These are phyloP conservation scores for Linnaemya vulpina DNA, from an alignment of 2,888 invertebrate species.

Conservation along the genomic window DNA sequence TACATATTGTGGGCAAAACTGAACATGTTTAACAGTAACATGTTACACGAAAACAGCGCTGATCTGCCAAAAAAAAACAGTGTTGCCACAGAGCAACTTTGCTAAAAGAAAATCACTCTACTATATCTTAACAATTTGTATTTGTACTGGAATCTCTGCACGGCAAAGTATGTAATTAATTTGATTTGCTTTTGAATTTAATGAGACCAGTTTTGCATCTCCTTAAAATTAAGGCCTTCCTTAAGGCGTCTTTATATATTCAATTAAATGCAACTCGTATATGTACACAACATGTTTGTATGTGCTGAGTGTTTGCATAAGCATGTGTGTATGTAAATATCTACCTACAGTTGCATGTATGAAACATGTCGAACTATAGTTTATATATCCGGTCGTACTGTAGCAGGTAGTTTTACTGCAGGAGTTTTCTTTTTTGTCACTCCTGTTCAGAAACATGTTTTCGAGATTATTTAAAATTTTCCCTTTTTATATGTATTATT, in stretches of 20 bases:
- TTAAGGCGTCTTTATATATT: background rate
- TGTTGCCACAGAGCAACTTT: too few relatives aligned
- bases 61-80: too few relatives aligned
- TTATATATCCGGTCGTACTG: background rate
- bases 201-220: background rate
- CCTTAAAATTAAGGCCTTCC: background rate
- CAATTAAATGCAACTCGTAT: background rate
- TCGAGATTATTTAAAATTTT: slow-evolving; percentile 18
- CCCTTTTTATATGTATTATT: background rate
- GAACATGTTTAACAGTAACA: too few relatives aligned
- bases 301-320: background rate
- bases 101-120: too few relatives aligned
- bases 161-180: too few relatives aligned
- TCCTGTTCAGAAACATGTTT: slow-evolving; percentile 55
- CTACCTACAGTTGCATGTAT: background rate
- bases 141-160: too few relatives aligned
- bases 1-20: too few relatives aligned
- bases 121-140: too few relatives aligned
- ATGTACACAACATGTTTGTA: too few relatives aligned
- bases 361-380: slow-evolving; percentile 34
- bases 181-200: too few relatives aligned
- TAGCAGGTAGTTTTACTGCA: slow-evolving; percentile 14
- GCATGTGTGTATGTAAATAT: slow-evolving; percentile 5
- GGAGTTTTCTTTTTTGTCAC: slow-evolving; percentile 40
- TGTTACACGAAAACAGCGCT: too few relatives aligned